Conservation (phyloP, 2,113 vertebrate species). For the Furnarius figulus region DNA sequence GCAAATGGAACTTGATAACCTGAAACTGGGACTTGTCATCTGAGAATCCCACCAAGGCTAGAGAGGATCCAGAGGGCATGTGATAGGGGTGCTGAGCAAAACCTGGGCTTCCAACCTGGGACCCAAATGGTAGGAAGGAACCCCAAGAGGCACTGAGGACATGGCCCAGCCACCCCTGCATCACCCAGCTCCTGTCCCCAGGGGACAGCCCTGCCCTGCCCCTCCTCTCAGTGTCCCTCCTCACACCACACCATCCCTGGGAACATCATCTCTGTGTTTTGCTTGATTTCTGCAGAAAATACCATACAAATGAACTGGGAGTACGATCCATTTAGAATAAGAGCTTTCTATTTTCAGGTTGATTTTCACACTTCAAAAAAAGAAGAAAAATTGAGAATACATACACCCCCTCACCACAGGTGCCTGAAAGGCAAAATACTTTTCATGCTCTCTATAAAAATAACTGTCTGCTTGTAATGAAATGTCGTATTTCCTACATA, state of each 20-base stretch:
- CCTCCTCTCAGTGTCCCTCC: not conserved
- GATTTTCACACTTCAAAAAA: not conserved
- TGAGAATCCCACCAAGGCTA: not conserved
- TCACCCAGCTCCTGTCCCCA: not conserved
- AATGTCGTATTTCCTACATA: constrained; percentile 42
- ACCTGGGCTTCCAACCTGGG: not conserved
- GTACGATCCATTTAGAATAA: not conserved
- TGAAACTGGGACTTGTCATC: accelerated
- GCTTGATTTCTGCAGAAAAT: not conserved
- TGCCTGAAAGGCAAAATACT: constrained; percentile 37
- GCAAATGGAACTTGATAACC: accelerated
- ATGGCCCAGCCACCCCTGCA: accelerated
- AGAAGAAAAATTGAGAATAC: not conserved
- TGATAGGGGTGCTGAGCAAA: not conserved
- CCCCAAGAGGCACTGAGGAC: accelerated
- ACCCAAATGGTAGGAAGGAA: not conserved
- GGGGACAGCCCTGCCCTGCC: accelerated
- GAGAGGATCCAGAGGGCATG: accelerated
- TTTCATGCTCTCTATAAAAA: constrained; percentile 56
- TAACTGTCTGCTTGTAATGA: constrained; percentile 52
- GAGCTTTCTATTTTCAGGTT: constrained; percentile 19
- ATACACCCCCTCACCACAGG: constrained; percentile 19
- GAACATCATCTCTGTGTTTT: not conserved
- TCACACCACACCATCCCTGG: accelerated
- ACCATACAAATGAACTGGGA: not conserved